Base-by-base conservation (phyloP, 2,888 invertebrate species). In the Eupithecia tripunctaria region DNA sequence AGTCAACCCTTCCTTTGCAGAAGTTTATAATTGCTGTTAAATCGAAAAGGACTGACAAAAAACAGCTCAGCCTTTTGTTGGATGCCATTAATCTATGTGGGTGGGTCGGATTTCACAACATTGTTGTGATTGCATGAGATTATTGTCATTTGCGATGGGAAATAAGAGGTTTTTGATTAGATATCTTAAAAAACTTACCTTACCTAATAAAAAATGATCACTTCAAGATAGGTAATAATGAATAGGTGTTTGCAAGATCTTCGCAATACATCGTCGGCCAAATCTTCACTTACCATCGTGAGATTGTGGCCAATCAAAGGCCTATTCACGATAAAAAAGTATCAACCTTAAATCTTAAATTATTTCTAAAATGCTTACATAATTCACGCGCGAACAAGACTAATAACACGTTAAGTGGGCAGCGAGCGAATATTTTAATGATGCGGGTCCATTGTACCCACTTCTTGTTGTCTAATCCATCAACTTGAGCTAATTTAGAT, bases 1-100 rank as follows among this genome's bases (percentile, higher is more conserved):
- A 91, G 87, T 89, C 90, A 91, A 92, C 89, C 86, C 92, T 84
- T 85, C 85, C 92, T 87, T 85, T 88, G 84, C 84, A 85, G 85
- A 92, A 93, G 91, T 92, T 93, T 93, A 93, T 94, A 93, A 94
- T 94, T 94, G 93, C 89, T 88, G 92, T 90, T 92, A 92, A 93
- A 93, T 93, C 91, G 90, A 89, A 89, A 89, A 88, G 90, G 91
- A 90, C 88, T 88, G 86, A 82, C 84, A 85, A 89, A 85, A 91
- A 91, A 84, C 85, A 83, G 85, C 79, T 82, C 75, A 82, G 79
- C 76, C 85, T 82, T 87, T 91, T 91, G 90, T 91, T 83, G 86
- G 78, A 82, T 84, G 86, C 86, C 91, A 92, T 92, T 89, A 91
- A 91, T 93, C 91, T 91, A 88, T 90, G 89, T 90, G 89, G 91